A percentile compares a stretch with the other conserved stretches of the same genome.
These are phyloP conservation scores for Merops nubicus DNA, from an alignment of 2,113 vertebrate genomes.

Conservation along the genomic window DNA sequence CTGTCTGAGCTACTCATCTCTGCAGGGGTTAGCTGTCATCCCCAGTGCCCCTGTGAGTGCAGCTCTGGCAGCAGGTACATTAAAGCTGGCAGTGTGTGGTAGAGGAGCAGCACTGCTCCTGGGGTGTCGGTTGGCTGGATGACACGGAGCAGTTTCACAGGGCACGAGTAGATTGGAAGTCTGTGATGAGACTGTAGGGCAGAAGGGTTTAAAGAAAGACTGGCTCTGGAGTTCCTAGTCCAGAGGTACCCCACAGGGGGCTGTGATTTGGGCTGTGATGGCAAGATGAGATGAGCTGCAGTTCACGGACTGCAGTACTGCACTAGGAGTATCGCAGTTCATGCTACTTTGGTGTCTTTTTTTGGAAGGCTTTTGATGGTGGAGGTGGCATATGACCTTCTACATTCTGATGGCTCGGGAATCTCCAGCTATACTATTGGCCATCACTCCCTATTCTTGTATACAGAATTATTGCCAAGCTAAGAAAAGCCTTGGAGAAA, in stretches of 20 bases:
- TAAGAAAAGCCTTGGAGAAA: neutral
- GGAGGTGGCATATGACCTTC: conserved; percentile 33
- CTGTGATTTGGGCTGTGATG: neutral
- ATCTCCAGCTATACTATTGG: neutral
- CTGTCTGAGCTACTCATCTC: neutral
- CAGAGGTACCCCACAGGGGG: neutral
- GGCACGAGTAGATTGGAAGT: neutral
- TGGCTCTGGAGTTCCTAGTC: neutral
- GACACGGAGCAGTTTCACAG: neutral
- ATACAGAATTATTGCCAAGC: neutral
- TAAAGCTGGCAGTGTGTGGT: rapidly evolving
- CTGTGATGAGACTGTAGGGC: neutral
- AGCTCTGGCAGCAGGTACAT: neutral
- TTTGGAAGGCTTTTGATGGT: conserved; percentile 45
- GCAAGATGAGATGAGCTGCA: neutral
- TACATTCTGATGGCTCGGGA: conserved; percentile 4
- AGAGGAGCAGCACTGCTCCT: neutral
- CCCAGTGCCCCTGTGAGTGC: rapidly evolving
- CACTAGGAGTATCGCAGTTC: neutral
- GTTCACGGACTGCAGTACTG: neutral
- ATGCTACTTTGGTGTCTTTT: conserved; percentile 45
- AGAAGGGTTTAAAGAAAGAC: neutral
- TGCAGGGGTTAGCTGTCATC: neutral
- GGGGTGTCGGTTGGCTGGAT: neutral
- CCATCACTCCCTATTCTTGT: neutral